These are phyloP conservation scores for Neomorphus geoffroyi DNA, from an alignment of 2,797 vertebrate genomes.

Conservation along the genomic window DNA sequence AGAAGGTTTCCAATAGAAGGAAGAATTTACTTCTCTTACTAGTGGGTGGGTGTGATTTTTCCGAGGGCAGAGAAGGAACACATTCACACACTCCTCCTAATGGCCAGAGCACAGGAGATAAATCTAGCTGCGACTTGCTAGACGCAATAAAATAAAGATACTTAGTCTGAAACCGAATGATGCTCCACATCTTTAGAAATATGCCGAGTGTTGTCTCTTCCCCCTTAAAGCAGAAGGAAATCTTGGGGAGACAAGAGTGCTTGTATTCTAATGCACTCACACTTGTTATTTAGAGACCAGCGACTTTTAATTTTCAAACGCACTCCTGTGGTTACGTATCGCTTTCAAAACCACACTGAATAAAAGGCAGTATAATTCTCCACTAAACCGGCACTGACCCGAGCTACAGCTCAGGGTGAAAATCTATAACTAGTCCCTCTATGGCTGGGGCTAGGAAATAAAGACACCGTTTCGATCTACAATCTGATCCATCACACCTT, in stretches of 20 bases:
- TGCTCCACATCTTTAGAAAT: constrained; percentile 8
- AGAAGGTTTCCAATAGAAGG: neutral
- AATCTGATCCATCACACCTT: neutral
- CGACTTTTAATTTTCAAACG: constrained; percentile 40
- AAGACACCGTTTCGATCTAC: neutral
- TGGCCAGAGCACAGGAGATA: neutral
- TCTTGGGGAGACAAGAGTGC: neutral
- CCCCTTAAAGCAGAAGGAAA: neutral
- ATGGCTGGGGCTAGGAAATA: neutral
- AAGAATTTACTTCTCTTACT: neutral
- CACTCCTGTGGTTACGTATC: neutral
- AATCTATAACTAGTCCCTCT: constrained; percentile 1
- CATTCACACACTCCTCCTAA: neutral
- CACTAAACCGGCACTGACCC: constrained; percentile 18
- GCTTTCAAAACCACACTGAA: neutral
- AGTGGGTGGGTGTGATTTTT: neutral
- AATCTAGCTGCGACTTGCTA: neutral
- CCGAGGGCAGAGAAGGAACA: neutral
- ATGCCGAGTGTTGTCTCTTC: neutral
- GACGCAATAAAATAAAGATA: constrained; percentile 4
- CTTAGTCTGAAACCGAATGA: neutral
- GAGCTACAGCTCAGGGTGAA: constrained; percentile 30
- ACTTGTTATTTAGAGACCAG: constrained; percentile 3
- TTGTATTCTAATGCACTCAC: neutral
- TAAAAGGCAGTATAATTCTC: neutral